Conservation (phyloP, 2,113 vertebrate species). For the Bufo gargarizans region DNA sequence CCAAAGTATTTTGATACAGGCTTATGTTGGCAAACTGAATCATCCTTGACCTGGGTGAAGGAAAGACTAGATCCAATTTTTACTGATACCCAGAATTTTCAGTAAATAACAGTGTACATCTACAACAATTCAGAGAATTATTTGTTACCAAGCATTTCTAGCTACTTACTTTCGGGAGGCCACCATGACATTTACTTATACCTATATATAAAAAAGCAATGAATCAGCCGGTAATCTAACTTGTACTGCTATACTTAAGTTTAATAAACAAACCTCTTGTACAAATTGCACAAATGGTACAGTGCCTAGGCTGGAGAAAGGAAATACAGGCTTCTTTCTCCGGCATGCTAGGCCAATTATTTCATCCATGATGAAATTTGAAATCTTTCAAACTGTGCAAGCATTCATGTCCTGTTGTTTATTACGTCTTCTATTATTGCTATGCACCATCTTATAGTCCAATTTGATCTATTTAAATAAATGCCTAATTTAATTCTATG, state of each 20-base stretch:
- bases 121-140: neutral
- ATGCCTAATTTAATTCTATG: conserved; percentile 62
- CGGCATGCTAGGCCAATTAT: conserved; percentile 20
- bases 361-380: conserved; percentile 37
- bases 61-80: too few species aligned
- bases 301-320: neutral
- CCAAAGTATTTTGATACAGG: too few species aligned
- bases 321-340: conserved; percentile 20
- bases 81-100: too few species aligned
- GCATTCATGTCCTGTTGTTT: conserved; percentile 52
- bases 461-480: conserved; percentile 56
- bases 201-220: conserved; percentile 23
- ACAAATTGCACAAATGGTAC: conserved; percentile 24
- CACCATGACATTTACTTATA: conserved; percentile 6
- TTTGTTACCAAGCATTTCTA: neutral
- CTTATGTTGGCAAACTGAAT: too few species aligned
- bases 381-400: conserved; percentile 32
- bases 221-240: neutral
- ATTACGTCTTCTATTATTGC: conserved; percentile 52
- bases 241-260: conserved; percentile 17
- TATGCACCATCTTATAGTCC: conserved; percentile 28
- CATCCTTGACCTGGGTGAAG: too few species aligned
- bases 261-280: conserved; percentile 35
- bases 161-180: neutral
- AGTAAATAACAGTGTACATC: too few species aligned